Percentiles rank a stretch among this genome's conserved stretches.
Evolutionary conservation across 2,113 vertebrate genomes (phyloP).

Genomic region (Caloenas nicobarica): DNA sequence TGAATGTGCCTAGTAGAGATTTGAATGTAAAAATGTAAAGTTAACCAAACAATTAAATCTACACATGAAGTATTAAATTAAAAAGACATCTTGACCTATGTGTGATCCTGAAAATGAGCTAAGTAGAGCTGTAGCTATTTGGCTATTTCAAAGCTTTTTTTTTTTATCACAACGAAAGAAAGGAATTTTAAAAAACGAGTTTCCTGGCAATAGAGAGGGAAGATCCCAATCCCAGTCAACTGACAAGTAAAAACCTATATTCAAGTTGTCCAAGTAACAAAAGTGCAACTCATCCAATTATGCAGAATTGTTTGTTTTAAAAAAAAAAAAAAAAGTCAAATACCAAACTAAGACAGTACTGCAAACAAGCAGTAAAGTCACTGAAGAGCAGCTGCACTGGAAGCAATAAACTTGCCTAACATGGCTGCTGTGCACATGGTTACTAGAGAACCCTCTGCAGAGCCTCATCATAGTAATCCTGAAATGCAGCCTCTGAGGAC

Average conservation of each 20-base stretch:
- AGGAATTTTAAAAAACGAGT: background rate
- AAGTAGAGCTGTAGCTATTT: background rate
- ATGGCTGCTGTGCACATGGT: background rate
- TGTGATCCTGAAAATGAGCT: conserved; percentile 1
- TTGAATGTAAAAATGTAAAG: conserved; percentile 8
- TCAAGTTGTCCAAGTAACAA: background rate
- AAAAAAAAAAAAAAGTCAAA: background rate
- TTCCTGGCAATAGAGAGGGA: background rate
- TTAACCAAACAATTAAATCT: conserved; percentile 12
- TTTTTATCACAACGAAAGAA: background rate
- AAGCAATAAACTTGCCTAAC: background rate
- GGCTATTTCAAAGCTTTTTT: background rate
- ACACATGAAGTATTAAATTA: background rate
- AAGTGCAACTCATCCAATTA: background rate
- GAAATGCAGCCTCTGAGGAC: background rate
- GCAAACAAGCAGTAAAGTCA: background rate
- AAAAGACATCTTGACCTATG: background rate
- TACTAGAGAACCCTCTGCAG: background rate
- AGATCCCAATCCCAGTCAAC: background rate
- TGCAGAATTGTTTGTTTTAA: background rate
- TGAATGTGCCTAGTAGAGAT: background rate
- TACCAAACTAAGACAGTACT: background rate
- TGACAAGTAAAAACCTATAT: background rate
- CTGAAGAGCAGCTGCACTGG: background rate
- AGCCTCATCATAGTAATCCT: background rate